Evolutionary conservation across 2,113 vertebrate genomes (phyloP), one percentile per base, ranked within the genome.

Genomic region (Caranx ignobilis): DNA sequence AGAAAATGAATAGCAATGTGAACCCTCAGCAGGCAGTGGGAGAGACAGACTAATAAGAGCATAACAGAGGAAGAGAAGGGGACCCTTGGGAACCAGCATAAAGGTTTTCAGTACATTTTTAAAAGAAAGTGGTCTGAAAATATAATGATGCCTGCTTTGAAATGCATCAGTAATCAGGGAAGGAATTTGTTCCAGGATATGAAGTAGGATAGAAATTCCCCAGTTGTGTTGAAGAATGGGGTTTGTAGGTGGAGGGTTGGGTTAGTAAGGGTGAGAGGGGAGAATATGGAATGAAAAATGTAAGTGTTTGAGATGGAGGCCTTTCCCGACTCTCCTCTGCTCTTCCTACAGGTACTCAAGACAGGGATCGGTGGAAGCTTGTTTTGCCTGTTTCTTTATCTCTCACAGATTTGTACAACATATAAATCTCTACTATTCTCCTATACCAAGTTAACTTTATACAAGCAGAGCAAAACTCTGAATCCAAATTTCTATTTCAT

Each of bases 11-110:
- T 95, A 96, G 95, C 95, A 95, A 96, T 96, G 96, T 94, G 95
- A 94, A 97, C 95, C 96, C 85, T 95, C 96, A 95, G 95, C 94
- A 96, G 95, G 95, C 95, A 95, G 94, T 81, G 88, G 94, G 94
- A 96, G 95, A 96, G 94, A 95, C 94, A 95, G 96, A 95, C 96
- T 97, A 97, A 97, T 97, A 96, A 96, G 96, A 97, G 96, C 96
- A 96, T 94, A 96, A 95, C 95, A 96, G 96, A 94, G 92, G 95
- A 96, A 94, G 94, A 95, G 93, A 95, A 94, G 94, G 91, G 90
- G 91, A 93, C 95, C 96, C 95, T 89, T 87, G 96, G 96, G 97
- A 97, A 88, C 94, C 94, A 94, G 94, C 94, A 96, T 96, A 95
- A 96, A 97, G 96, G 95, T 95, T 94, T 93, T 96, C 94, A 96